Conservation (phyloP, 2,888 invertebrate species). For the Bugulina stolonifera region DNA sequence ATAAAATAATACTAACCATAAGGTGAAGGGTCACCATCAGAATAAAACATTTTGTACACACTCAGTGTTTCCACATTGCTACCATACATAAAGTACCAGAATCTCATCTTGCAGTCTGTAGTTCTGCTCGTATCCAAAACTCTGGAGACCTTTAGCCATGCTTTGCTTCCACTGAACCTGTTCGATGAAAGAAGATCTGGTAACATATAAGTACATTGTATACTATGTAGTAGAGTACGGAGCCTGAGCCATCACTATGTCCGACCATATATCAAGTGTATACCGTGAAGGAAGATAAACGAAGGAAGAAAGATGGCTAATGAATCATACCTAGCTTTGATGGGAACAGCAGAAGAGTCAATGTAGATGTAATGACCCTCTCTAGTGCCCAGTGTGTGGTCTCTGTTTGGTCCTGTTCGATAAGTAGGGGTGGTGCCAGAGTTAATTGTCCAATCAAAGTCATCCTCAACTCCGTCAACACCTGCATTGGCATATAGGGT, state of each 20-base stretch:
- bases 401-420: conserved; percentile 43
- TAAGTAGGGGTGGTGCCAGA: conserved; percentile 37
- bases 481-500: too few species aligned
- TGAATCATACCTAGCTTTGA: background rate
- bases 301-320: background rate
- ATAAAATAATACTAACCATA: too few species aligned
- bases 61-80: conserved; percentile 37
- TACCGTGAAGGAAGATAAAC: too few species aligned
- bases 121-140: conserved; percentile 29
- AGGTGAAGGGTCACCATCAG: conserved; percentile 19
- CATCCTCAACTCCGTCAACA: conserved; percentile 35
- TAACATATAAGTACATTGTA: too few species aligned
- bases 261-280: too few species aligned
- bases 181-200: too few species aligned
- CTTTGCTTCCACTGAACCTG: conserved; percentile 26
- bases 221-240: too few species aligned
- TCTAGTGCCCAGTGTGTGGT: conserved; percentile 42
- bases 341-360: conserved; percentile 31
- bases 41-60: conserved; percentile 34
- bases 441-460: conserved; percentile 45
- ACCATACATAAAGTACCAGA: conserved; percentile 43
- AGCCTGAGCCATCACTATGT: too few species aligned
- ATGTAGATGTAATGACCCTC: conserved; percentile 36
- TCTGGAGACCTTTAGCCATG: conserved; percentile 28
- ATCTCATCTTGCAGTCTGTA: conserved; percentile 36